phyloP scores from a whole-genome alignment of 2,797 vertebrate species.

The Diplodus puntazzo region DNA sequence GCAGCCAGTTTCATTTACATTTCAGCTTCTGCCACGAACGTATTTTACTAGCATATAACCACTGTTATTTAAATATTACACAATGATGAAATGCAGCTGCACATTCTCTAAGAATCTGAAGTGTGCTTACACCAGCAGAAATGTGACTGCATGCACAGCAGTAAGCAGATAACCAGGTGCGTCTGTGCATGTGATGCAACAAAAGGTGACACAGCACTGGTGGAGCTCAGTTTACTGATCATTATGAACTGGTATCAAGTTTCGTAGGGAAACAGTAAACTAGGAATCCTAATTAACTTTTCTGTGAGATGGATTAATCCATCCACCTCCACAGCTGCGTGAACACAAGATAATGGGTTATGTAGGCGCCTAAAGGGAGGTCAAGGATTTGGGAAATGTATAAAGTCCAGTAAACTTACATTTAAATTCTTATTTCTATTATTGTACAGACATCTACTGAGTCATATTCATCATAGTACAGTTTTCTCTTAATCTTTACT shows the following conservation, averaged over 20 bases:
- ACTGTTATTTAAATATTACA: slow-evolving; percentile 14
- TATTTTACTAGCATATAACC: not conserved
- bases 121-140: slow-evolving; percentile 53
- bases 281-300: slow-evolving; percentile 14
- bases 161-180: slow-evolving; percentile 62
- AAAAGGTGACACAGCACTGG: slow-evolving; percentile 48
- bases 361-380: not conserved
- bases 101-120: slow-evolving; percentile 27
- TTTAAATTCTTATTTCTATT: not conserved
- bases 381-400: too few relatives aligned
- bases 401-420: not conserved
- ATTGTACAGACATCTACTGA: not conserved
- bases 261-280: slow-evolving; percentile 40
- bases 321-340: not conserved
- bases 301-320: not conserved
- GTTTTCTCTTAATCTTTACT: too few relatives aligned
- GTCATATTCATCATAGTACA: not conserved
- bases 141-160: slow-evolving; percentile 31
- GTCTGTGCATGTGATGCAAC: slow-evolving; percentile 51
- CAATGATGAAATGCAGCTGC: slow-evolving; percentile 15
- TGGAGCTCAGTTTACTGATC: slow-evolving; percentile 14
- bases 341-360: not conserved
- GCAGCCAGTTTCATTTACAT: not conserved
- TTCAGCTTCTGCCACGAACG: not conserved
- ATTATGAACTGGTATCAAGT: slow-evolving; percentile 43